Evolutionary conservation across 1,140 invertebrate genomes (phyloP), one percentile per base, ranked within the genome.

Genomic region (Limonius californicus): DNA sequence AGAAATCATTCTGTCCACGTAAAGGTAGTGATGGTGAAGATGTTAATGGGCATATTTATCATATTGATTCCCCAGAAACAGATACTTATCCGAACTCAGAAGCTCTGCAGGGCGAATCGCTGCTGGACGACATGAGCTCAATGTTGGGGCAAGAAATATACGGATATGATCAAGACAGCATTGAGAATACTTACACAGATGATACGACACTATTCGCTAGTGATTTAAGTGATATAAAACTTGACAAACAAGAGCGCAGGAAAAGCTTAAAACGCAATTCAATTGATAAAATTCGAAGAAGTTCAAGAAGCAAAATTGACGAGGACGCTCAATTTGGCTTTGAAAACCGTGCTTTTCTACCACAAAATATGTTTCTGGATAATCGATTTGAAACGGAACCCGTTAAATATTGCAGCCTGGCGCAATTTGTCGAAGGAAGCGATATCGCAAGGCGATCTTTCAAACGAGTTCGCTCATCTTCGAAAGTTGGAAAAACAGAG

Each of bases 51-150:
- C 79, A 83, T 43, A 89, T 91, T 12, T 83, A 84, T 9, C 89
- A 92, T 68, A 91, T 91, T 43, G 90, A 92, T 65, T 91, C 89
- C 0, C 88, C 90, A 0, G 89, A 92, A 78, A 90, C 89, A 0
- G 89, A 91, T 55, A 83, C 85, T 1, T 85, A 84, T 1, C 76
- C 81, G 20, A 83, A 82, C 66, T 86, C 84, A 7, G 87, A 89
- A 68, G 80, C 85, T 1, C 79, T 88, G 62, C 87, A 87, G 56
- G 88, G 87, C 2, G 88, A 89, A 73, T 89, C 87, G 45, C 81
- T 89, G 9, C 83, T 89, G 73, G 88, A 90, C 57, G 88, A 90
- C 68, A 83, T 89, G 7, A 89, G 87, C 70, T 89, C 88, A 0
- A 84, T 90, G 67, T 77, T 89, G 20, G 85, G 82, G 35, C 84